Percentiles rank a stretch among this genome's conserved stretches.
These are phyloP conservation scores for Sylvicola cinctus DNA, from an alignment of 2,888 invertebrate genomes.

Conservation along the genomic window DNA sequence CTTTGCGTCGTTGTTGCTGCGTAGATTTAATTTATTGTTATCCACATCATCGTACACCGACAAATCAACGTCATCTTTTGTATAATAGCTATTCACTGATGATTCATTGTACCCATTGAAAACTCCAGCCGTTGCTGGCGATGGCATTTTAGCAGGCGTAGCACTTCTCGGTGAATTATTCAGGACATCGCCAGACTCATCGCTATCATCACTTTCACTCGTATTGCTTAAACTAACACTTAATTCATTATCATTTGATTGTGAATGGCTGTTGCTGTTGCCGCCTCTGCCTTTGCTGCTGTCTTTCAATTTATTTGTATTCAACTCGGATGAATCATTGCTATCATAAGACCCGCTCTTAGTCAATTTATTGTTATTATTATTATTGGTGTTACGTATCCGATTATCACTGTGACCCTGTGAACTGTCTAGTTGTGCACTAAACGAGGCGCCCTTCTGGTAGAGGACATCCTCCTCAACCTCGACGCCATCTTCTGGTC, in stretches of 20 bases:
- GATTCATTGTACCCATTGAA: background rate
- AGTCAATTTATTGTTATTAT: conserved; percentile 1
- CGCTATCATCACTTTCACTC: background rate
- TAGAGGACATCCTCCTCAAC: conserved; percentile 48
- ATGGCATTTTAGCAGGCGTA: background rate
- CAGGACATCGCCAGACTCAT: conserved; percentile 2
- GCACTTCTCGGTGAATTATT: conserved; percentile 1
- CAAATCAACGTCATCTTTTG: conserved; percentile 18
- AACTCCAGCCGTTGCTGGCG: background rate
- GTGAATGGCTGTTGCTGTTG: background rate
- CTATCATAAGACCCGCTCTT: background rate
- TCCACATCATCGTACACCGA: conserved; percentile 24
- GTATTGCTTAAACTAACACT: background rate
- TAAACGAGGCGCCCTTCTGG: conserved; percentile 60
- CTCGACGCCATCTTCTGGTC: conserved; percentile 29
- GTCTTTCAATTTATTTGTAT: background rate
- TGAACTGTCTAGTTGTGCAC: conserved; percentile 44
- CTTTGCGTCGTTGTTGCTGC: conserved; percentile 6
- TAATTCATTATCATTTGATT: background rate
- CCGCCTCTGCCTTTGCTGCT: background rate
- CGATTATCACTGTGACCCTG: conserved; percentile 7
- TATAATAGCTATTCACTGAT: conserved; percentile 12
- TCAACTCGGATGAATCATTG: background rate
- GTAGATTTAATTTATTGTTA: conserved; percentile 23
- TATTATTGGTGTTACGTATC: conserved; percentile 3